Evolutionary conservation across 37 sponge, comb jelly and placozoan genomes (phyloP).

Genomic region (Geodia barretti): DNA sequence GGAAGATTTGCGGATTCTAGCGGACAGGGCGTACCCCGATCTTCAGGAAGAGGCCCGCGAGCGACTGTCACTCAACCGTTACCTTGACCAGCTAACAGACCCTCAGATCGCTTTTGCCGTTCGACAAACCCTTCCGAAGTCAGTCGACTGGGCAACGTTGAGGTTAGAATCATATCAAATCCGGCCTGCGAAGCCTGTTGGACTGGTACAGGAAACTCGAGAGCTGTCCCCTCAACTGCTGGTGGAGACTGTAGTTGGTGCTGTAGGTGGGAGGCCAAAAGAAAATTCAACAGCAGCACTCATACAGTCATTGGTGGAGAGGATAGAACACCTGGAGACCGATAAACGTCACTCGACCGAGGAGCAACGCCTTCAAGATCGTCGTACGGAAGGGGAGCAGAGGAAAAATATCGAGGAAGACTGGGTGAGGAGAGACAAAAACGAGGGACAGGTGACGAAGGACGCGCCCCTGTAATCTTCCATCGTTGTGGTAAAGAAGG

Average conservation of each 20-base stretch:
- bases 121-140: slow-evolving; percentile 1
- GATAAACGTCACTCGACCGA: background rate
- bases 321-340: slow-evolving; percentile 15
- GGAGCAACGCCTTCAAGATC: too few relatives aligned
- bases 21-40: slow-evolving; percentile 31
- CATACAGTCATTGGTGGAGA: slow-evolving; percentile 1
- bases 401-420: too few relatives aligned
- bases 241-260: background rate
- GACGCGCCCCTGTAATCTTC: background rate
- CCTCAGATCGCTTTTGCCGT: slow-evolving; percentile 32
- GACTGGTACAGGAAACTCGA: too few relatives aligned
- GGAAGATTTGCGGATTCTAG: slow-evolving; percentile 26
- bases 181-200: background rate
- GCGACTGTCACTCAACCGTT: slow-evolving; percentile 19
- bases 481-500: slow-evolving; percentile 15
- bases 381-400: too few relatives aligned
- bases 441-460: background rate
- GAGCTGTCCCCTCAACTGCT: background rate
- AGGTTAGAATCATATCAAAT: slow-evolving; percentile 28
- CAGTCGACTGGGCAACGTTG: slow-evolving; percentile 14
- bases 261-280: background rate
- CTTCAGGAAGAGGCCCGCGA: slow-evolving; percentile 12
- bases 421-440: background rate
- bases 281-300: background rate
- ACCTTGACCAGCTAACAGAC: slow-evolving; percentile 1